Evolutionary conservation across 2,888 invertebrate species (phyloP), one percentile per base, ranked within the genome.

Genomic region (Trachelus iudaicus): DNA sequence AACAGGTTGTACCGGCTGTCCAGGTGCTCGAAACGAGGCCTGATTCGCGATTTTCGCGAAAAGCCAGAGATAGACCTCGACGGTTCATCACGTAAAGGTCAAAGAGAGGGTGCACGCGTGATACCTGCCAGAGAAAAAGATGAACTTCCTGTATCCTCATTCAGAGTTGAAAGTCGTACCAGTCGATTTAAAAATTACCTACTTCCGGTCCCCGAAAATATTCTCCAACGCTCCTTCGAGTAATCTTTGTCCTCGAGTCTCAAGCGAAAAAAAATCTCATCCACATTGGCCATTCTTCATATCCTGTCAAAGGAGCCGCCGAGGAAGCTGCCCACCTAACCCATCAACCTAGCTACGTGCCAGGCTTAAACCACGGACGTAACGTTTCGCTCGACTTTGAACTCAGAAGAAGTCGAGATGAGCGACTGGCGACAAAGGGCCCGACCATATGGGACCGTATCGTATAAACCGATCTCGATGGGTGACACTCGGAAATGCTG

Each of bases 1-100:
- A 89, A 89, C 89, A 89, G 88, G 89, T 89, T 88, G 88, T 87
- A 84, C 86, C 84, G 83, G 88, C 84, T 85, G 79, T 85, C 84
- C 88, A 84, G 86, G 85, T 86, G 87, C 56, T 56, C 56, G 56
- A 23, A 56, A 56, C 56, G 56, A 23, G 56, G 23, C 56, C 56
- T 56, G 23, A 56, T 56, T 56, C 23, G 56, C 23, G 56, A 56
- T 56, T 56, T 23, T 56, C 56, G 56, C 56, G 56, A 56, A 56
- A 56, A 56, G 1, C 6, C 40, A 6, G 15, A 40, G 56, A 56
- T 23, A 56, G 56, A 6, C 56, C 56, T 23, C 23, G 23, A 56
- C 56, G 56, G 1, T 56, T 56, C 56, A 9, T 56, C 56, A 56
- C 56, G 56, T 6, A 56, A 56, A 56, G 23, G 23, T 56, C 56